phyloP scores from a whole-genome alignment of 2,888 invertebrate genomes.

The Lypha dubia region DNA sequence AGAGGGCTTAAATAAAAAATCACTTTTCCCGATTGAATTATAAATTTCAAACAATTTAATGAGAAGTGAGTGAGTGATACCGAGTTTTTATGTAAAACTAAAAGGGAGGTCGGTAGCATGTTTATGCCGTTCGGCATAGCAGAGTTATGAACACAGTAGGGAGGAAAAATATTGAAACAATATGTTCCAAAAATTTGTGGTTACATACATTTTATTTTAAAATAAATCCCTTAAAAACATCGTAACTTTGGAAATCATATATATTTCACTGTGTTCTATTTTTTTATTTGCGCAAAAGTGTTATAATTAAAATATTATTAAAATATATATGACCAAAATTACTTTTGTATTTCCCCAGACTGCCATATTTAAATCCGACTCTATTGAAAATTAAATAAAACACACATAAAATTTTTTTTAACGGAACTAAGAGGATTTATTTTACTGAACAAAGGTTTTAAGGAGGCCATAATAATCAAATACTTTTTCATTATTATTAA shows the following conservation, averaged over 20 bases:
- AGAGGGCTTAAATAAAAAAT: slow-evolving; percentile 20
- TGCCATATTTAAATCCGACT: neutral
- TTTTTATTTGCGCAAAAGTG: no score
- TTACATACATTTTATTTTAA: no score
- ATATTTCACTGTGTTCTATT: no score
- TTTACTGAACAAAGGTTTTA: slow-evolving; percentile 19
- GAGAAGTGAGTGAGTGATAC: slow-evolving; percentile 7
- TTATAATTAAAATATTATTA: neutral
- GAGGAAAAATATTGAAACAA: no score
- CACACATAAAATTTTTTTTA: slow-evolving; percentile 17
- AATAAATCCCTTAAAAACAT: no score
- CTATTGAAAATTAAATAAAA: slow-evolving; percentile 15
- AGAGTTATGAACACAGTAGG: neutral
- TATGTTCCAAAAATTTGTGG: no score
- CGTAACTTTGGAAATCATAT: no score
- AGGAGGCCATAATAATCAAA: slow-evolving; percentile 10
- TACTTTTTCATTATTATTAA: slow-evolving; percentile 20
- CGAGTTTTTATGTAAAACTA: neutral
- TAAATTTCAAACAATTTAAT: slow-evolving; percentile 46
- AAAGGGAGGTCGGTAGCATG: neutral
- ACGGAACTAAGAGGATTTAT: slow-evolving; percentile 40
- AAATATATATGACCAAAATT: neutral
- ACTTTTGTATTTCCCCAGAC: neutral
- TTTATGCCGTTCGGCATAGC: neutral
- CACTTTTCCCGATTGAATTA: slow-evolving; percentile 63